phyloP scores from a whole-genome alignment of 2,113 vertebrate species.

The Muntiacus reevesi region DNA sequence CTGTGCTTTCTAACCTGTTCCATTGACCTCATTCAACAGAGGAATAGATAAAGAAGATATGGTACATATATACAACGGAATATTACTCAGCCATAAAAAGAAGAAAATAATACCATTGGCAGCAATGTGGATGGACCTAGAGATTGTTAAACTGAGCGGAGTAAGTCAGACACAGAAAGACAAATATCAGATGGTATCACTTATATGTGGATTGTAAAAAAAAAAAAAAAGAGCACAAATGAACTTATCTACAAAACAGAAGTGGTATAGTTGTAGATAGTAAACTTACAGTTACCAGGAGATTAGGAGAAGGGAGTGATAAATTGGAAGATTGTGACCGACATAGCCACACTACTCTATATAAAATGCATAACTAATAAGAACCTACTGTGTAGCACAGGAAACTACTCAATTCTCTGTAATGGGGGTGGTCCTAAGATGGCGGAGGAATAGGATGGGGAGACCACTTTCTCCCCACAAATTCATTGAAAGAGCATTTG shows the following conservation, averaged over 20 bases:
- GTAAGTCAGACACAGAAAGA: not conserved
- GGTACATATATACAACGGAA: not conserved
- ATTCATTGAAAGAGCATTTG: not conserved
- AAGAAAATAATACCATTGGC: not conserved
- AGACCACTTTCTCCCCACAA: not conserved
- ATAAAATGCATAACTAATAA: not conserved
- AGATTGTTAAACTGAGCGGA: not conserved
- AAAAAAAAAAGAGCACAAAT: not conserved
- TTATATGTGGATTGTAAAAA: not conserved
- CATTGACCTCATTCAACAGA: not conserved
- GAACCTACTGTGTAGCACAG: not conserved
- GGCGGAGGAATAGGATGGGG: not conserved
- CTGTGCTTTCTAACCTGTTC: not conserved
- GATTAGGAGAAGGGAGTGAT: not conserved
- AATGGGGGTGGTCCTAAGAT: not conserved
- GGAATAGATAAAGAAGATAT: not conserved
- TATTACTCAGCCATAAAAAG: not conserved
- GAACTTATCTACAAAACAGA: not conserved
- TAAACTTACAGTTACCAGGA: not conserved
- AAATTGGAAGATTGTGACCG: not conserved
- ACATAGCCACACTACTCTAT: not conserved
- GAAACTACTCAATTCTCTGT: not conserved
- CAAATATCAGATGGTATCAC: not conserved
- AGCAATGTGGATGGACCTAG: not conserved
- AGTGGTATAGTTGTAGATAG: not conserved